Conservation (phyloP, 2,888 invertebrate species). For the Omphaloscelis lunosa region DNA sequence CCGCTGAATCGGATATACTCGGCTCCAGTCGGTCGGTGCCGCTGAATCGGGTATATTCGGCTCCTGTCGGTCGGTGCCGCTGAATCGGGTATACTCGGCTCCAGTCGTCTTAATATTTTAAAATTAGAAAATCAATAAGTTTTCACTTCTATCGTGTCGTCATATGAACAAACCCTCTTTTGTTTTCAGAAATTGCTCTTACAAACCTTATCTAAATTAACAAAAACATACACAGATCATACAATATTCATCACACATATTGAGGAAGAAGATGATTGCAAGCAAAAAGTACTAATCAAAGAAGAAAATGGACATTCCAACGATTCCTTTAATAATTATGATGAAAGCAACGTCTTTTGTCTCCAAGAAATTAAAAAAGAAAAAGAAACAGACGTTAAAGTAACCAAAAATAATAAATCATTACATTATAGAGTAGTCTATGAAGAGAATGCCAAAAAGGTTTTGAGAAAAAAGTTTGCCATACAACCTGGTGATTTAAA, state of each 20-base stretch:
- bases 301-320: conserved; percentile 38
- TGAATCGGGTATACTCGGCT: too few species aligned
- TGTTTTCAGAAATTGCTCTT: conserved; percentile 42
- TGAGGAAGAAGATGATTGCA: conserved; percentile 21
- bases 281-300: conserved; percentile 43
- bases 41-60: too few species aligned
- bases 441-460: conserved; percentile 44
- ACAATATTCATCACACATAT: conserved; percentile 34
- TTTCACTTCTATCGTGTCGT: not conserved
- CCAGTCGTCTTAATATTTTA: not conserved
- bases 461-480: conserved; percentile 47
- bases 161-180: not conserved
- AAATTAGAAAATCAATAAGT: not conserved
- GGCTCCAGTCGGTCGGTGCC: too few species aligned
- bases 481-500: conserved; percentile 27
- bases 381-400: conserved; percentile 7
- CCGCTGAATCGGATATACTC: too few species aligned
- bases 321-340: conserved; percentile 25
- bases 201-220: conserved; percentile 46
- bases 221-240: conserved; percentile 30
- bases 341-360: not conserved
- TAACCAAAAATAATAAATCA: conserved; percentile 21
- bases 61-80: too few species aligned
- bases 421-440: conserved; percentile 51
- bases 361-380: conserved; percentile 55